Evolutionary conservation across 2,797 vertebrate species (phyloP).

Genomic region (Squalus acanthias): DNA sequence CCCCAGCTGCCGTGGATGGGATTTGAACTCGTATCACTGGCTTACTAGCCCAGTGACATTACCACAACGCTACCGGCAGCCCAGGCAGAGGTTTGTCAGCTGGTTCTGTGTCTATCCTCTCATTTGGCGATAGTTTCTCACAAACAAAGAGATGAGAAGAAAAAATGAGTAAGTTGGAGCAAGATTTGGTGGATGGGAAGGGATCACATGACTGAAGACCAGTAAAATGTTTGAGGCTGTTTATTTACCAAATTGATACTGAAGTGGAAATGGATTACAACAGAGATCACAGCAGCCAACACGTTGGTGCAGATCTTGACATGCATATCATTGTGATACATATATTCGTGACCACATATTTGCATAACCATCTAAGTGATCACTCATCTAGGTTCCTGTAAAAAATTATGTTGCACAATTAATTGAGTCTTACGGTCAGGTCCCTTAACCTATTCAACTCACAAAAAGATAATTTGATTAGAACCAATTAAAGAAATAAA

Average conservation of each 20-base stretch:
- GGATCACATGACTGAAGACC: background rate
- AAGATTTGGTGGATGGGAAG: background rate
- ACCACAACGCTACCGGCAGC: background rate
- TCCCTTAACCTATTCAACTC: background rate
- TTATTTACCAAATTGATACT: background rate
- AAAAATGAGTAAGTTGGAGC: background rate
- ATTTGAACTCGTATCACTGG: too few species aligned
- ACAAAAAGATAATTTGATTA: background rate
- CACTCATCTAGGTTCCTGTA: background rate
- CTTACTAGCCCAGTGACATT: too few species aligned
- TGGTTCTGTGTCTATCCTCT: background rate
- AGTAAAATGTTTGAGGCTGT: background rate
- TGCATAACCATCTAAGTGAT: background rate
- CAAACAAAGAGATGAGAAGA: background rate
- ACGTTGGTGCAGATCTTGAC: background rate
- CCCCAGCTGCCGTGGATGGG: too few species aligned
- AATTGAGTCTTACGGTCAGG: background rate
- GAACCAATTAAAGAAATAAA: background rate
- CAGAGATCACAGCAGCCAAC: background rate
- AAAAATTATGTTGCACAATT: background rate
- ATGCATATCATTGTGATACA: background rate
- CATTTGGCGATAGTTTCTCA: background rate
- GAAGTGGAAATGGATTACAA: background rate
- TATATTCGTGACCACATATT: background rate
- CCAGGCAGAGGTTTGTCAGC: background rate